Evolutionary conservation across 1,140 invertebrate species (phyloP).

Genomic region (Drosophila teissieri): DNA sequence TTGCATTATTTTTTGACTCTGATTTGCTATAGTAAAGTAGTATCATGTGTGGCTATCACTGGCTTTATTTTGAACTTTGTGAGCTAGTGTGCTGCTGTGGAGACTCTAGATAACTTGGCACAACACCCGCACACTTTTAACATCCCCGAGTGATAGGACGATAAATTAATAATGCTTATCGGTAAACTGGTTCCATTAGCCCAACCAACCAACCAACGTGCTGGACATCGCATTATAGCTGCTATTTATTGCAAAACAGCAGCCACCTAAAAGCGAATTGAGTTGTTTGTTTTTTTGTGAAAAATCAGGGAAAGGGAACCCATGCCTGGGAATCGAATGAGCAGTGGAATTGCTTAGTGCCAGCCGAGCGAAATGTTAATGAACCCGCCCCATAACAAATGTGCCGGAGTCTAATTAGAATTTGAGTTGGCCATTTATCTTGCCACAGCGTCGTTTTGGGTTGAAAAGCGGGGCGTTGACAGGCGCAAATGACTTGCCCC

Average conservation of each 20-base stretch:
- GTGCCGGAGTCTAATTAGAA: conserved; percentile 47
- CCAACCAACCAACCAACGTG: conserved; percentile 4
- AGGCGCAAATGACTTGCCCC: conserved; percentile 71
- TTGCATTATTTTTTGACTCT: too few species aligned
- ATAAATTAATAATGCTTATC: conserved; percentile 78
- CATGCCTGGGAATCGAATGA: conserved; percentile 8
- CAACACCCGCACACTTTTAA: conserved; percentile 61
- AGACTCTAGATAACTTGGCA: conserved; percentile 34
- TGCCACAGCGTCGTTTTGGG: conserved; percentile 21
- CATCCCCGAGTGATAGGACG: conserved; percentile 47
- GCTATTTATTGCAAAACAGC: conserved; percentile 52
- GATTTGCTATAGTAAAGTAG: too few species aligned
- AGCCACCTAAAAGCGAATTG: conserved; percentile 30
- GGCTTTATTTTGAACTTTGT: not conserved
- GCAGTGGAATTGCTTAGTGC: conserved; percentile 11
- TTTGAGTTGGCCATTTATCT: conserved; percentile 68
- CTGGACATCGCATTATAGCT: conserved; percentile 38
- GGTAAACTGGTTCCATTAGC: conserved; percentile 78
- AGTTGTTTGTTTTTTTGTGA: conserved; percentile 17
- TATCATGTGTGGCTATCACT: too few species aligned
- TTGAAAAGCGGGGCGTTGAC: conserved; percentile 73
- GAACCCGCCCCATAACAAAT: conserved; percentile 29
- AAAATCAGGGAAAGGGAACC: not conserved
- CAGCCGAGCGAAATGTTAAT: conserved; percentile 52
- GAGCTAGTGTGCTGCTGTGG: conserved; percentile 40